Evolutionary conservation across 2,888 invertebrate genomes (phyloP).

Genomic region (Archaeoteleia sp.): DNA sequence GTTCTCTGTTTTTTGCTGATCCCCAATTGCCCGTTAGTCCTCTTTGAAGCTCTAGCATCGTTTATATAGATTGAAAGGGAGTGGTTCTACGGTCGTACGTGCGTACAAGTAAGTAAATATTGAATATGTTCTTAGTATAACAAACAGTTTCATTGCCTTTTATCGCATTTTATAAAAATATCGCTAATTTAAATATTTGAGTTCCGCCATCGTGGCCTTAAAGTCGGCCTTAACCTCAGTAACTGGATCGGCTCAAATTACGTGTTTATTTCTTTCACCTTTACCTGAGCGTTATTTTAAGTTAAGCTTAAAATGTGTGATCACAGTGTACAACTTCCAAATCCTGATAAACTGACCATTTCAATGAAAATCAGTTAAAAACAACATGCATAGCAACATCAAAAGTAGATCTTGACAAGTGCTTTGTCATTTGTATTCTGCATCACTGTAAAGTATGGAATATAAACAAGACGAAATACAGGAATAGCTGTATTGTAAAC

Average conservation of each 20-base stretch:
- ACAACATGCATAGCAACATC: no score
- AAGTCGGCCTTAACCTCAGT: conserved; percentile 66
- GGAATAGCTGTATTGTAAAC: no score
- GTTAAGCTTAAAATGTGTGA: no score
- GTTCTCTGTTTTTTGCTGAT: conserved; percentile 63
- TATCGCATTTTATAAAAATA: no score
- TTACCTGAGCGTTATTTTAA: no score
- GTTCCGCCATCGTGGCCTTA: conserved; percentile 66
- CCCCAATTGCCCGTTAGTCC: conserved; percentile 62
- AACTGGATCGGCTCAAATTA: conserved; percentile 28
- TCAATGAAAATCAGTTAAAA: no score
- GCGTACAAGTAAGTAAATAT: conserved; percentile 66
- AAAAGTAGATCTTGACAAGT: conserved; percentile 34
- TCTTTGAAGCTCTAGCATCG: conserved; percentile 63
- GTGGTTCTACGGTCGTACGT: conserved; percentile 69
- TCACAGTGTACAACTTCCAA: no score
- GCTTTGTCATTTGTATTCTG: conserved; percentile 25
- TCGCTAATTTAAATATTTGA: no score
- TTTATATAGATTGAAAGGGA: conserved; percentile 63
- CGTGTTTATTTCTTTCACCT: neutral
- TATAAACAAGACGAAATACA: no score
- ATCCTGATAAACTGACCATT: no score
- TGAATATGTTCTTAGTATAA: conserved; percentile 6
- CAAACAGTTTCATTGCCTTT: no score
- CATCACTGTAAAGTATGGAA: neutral